Conservation (phyloP, 2,888 invertebrate genomes). For the Lomographa bimaculata region DNA sequence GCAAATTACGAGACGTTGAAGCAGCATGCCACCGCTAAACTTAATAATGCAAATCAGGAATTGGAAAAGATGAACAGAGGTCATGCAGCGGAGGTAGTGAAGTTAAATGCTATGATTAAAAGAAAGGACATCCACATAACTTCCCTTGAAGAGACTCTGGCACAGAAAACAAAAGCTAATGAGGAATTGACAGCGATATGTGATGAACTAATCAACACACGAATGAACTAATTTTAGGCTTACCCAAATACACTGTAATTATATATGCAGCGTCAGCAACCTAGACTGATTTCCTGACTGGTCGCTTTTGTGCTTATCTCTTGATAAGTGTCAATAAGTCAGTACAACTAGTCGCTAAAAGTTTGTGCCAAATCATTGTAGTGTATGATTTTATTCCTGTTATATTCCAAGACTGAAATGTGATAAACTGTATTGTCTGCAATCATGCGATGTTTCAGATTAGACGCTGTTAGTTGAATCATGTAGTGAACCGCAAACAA, state of each 20-base stretch:
- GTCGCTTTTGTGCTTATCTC: slow-evolving; percentile 65
- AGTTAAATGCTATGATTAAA: slow-evolving; percentile 93
- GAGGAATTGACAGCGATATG: slow-evolving; percentile 94
- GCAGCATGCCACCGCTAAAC: slow-evolving; percentile 94
- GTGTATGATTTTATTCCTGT: slow-evolving; percentile 47
- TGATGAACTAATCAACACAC: slow-evolving; percentile 93
- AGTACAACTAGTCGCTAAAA: slow-evolving; percentile 42
- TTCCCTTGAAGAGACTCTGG: slow-evolving; percentile 91
- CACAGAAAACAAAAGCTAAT: slow-evolving; percentile 95
- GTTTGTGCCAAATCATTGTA: slow-evolving; percentile 63
- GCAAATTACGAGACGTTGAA: slow-evolving; percentile 93
- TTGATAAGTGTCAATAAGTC: slow-evolving; percentile 64
- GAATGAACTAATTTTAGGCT: slow-evolving; percentile 56
- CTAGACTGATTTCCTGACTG: slow-evolving; percentile 50
- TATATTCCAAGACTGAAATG: slow-evolving; percentile 67
- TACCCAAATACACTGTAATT: slow-evolving; percentile 46
- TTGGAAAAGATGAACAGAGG: slow-evolving; percentile 88
- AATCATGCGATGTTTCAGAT: slow-evolving; percentile 35
- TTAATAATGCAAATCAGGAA: slow-evolving; percentile 90
- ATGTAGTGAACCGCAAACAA: slow-evolving; percentile 11
- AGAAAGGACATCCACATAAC: slow-evolving; percentile 93
- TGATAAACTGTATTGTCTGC: slow-evolving; percentile 54
- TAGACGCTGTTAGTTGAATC: slow-evolving; percentile 26
- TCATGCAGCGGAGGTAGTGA: slow-evolving; percentile 91
- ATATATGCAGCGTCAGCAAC: slow-evolving; percentile 50